Evolutionary conservation across 1,140 invertebrate species (phyloP).

Genomic region (Oppia nitens): DNA sequence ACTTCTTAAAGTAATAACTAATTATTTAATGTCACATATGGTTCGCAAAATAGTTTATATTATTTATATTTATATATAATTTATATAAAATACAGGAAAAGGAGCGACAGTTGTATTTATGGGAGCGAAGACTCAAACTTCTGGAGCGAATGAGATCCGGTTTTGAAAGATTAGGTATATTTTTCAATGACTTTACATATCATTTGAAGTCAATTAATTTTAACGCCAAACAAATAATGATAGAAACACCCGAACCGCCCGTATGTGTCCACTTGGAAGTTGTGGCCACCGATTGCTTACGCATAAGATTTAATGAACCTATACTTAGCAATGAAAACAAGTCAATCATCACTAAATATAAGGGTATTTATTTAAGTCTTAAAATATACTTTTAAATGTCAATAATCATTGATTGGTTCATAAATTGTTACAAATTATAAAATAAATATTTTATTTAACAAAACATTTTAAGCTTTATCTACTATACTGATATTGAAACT

Average conservation of each 20-base stretch:
- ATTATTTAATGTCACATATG: not conserved
- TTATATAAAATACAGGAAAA: conserved; percentile 33
- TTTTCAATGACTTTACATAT: not conserved
- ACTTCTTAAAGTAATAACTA: conserved; percentile 14
- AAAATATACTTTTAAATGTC: too few relatives aligned
- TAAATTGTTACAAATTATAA: too few relatives aligned
- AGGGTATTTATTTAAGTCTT: conserved; percentile 38
- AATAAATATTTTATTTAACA: too few relatives aligned
- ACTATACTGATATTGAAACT: too few relatives aligned
- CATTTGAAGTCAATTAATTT: conserved; percentile 7
- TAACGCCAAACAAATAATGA: not conserved
- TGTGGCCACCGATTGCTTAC: conserved; percentile 54
- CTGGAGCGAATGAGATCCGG: conserved; percentile 52
- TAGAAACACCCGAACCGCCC: conserved; percentile 58
- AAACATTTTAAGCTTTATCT: too few relatives aligned
- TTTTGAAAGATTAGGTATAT: conserved; percentile 47
- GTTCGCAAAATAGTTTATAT: too few relatives aligned
- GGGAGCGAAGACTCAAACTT: conserved; percentile 64
- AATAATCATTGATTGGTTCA: too few relatives aligned
- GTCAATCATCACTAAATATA: conserved; percentile 71
- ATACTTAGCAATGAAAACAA: conserved; percentile 38
- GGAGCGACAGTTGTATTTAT: conserved; percentile 66
- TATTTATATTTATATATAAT: too few relatives aligned
- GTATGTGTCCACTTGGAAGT: conserved; percentile 60
- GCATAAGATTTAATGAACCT: conserved; percentile 52